Evolutionary conservation across 2,888 invertebrate species (phyloP), one percentile per base, ranked within the genome.

Genomic region (Catotricha subobsoleta): DNA sequence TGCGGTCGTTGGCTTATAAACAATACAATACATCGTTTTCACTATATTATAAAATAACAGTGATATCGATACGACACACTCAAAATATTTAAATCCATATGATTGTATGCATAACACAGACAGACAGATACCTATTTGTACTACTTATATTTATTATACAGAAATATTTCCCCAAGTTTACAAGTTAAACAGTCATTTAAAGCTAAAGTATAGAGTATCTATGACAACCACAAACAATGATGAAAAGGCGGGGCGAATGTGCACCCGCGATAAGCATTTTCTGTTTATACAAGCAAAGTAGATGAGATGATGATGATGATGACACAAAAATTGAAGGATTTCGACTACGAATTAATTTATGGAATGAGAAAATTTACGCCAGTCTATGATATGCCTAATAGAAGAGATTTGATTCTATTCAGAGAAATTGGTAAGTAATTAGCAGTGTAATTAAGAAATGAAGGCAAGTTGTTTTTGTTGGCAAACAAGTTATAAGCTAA

Each of bases 141-240:
- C 10, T n/a, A n/a, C n/a, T n/a, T n/a, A n/a, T n/a, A n/a, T n/a
- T n/a, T n/a, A n/a, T n/a, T n/a, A n/a, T n/a, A n/a, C n/a, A n/a
- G 12, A 13, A 13, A 34, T 34, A 20, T 33, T 34, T 34, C 34
- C 34, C 34, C 34, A 34, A 34, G 34, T 13, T 5, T 19, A 12
- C 4, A 10, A 33, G 19, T 19, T 19, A 19, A 19, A 12, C 33
- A 7, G 29, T 29, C 13, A 8, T 20, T 13, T n/a, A 18, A 21
- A 34, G 13, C 25, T 25, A 10, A 25, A 25, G 37, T 6, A 16
- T 34, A 19, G 41, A 43, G 48, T 50, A 50, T 47, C 49, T 49
- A 50, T 49, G 48, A 49, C 48, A 48, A 48, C 49, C 48, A 43
- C 49, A 49, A 49, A 49, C 49, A 48, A 49, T 50, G 45, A 23